phyloP scores from a whole-genome alignment of 2,113 vertebrate species.

The Otolemur garnettii region DNA sequence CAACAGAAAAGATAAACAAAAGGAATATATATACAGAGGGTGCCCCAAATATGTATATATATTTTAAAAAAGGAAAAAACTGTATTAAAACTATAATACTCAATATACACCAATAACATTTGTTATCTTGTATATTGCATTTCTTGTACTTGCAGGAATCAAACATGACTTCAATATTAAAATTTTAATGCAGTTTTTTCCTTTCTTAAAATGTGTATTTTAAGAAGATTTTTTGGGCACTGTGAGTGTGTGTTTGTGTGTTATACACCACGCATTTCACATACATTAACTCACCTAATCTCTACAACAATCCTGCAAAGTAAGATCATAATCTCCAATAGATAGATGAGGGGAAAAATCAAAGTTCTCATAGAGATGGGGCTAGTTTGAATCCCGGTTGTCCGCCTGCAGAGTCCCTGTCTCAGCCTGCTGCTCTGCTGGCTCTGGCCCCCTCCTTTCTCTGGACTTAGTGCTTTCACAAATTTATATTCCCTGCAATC shows the following conservation, averaged over 20 bases:
- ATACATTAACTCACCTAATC: neutral
- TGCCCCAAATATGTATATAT: too few relatives aligned
- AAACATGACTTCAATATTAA: too few relatives aligned
- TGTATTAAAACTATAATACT: too few relatives aligned
- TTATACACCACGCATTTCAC: neutral
- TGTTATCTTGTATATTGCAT: neutral
- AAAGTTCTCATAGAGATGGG: neutral
- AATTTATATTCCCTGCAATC: slow-evolving; percentile 14
- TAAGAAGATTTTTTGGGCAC: too few relatives aligned
- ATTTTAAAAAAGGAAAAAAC: too few relatives aligned
- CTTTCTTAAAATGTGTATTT: too few relatives aligned
- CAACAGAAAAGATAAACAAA: slow-evolving; percentile 41
- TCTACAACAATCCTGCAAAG: neutral
- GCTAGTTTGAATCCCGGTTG: neutral
- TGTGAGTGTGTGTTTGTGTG: too few relatives aligned
- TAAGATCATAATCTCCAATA: neutral
- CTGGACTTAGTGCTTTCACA: neutral
- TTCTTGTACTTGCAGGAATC: too few relatives aligned
- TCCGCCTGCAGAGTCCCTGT: neutral
- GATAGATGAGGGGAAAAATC: neutral
- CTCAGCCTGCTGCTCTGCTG: neutral
- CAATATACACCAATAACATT: too few relatives aligned
- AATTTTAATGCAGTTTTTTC: too few relatives aligned
- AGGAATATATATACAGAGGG: neutral
- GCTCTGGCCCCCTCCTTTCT: neutral